These are phyloP conservation scores for Microctonus brassicae DNA, from an alignment of 2,888 invertebrate genomes.

Conservation along the genomic window DNA sequence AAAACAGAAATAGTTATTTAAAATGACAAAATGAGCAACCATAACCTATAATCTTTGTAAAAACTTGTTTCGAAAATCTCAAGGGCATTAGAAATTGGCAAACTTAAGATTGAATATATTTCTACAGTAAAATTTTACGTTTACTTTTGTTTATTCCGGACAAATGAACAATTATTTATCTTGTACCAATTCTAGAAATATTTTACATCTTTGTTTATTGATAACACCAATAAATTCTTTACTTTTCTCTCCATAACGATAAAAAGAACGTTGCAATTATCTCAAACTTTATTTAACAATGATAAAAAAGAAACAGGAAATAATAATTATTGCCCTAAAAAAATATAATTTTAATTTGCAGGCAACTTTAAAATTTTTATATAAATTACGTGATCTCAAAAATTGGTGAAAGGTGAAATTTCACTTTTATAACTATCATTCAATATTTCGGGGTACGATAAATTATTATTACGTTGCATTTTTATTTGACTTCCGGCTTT, in stretches of 20 bases:
- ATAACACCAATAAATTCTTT: too few species aligned
- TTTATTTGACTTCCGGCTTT: too few species aligned
- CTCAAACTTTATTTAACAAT: too few species aligned
- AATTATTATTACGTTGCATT: too few species aligned
- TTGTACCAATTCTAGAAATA: neutral
- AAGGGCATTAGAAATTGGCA: neutral
- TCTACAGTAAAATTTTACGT: neutral
- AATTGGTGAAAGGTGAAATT: neutral
- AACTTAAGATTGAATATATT: neutral
- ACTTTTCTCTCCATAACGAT: too few species aligned
- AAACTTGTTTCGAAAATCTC: neutral
- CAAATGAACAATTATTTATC: neutral
- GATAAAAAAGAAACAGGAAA: too few species aligned
- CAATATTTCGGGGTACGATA: neutral
- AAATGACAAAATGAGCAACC: neutral
- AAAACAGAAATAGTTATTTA: too few species aligned
- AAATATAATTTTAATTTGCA: too few species aligned
- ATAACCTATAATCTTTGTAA: neutral
- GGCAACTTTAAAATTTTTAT: neutral
- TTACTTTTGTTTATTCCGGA: neutral
- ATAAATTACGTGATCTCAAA: neutral
- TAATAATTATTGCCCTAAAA: too few species aligned
- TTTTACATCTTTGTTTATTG: neutral
- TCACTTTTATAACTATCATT: too few species aligned
- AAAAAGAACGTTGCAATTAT: too few species aligned